Base-by-base conservation (phyloP, 2,888 invertebrate species). In the Hipparchia semele region DNA sequence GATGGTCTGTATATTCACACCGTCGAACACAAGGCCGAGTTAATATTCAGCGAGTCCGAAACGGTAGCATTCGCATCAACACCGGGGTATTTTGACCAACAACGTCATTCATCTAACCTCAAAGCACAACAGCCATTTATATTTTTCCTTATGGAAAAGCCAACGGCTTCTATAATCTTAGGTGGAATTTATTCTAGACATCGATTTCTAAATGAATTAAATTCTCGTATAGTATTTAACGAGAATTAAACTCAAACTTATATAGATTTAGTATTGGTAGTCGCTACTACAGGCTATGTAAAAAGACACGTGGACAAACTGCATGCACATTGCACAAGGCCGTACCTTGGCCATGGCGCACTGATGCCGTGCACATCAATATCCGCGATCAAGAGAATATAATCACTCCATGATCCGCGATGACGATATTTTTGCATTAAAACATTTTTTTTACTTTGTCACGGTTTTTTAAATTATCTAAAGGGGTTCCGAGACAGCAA, bases 41-140 rank as follows among this genome's bases (percentile, higher is more conserved):
- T 97, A 75, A 96, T 96, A 82, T 96, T 97, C 0, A 95, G 96
- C 58, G 97, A 97, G 85, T 94, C 96, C 73, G 97, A 97, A 4
- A 96, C 96, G 0, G 94, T 95, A 46, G 97, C 97, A 0, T 94
- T 95, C 0, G 96, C 96, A 0, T 94, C 94, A 0, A 94, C 96
- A 0, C 83, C 88, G 5, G 92, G 92, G 0, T 86, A 83, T 70
- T 90, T 95, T 77, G 83, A 90, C 0, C 94, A 95, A 76, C 95
- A 23, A 12, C 53, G 12, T 6, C n/a, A 93, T 0, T 94, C 96
- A 6, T 95, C 96, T 0, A 94, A 91, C 76, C 95, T 96, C 81
- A 88, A 91, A 76, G 95, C 95, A 0, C 96, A 96, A 81, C 92
- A 94, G 76, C 96, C 96, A 0, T 96, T 96, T 80, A 90, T 95